These are phyloP conservation scores for Andrena haemorrhoa DNA, from an alignment of 2,888 invertebrate species.

Conservation along the genomic window DNA sequence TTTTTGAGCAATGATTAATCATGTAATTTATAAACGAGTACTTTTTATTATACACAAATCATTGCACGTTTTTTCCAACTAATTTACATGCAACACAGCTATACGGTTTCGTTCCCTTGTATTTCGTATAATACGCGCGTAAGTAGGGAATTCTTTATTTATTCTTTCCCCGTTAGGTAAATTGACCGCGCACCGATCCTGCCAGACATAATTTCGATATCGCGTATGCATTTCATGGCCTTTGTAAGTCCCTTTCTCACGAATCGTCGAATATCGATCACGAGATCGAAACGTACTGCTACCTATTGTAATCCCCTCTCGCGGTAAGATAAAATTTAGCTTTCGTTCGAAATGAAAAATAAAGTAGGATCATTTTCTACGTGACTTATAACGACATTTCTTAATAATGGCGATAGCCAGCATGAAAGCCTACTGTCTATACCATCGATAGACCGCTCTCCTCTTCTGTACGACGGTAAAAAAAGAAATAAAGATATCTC, in stretches of 20 bases:
- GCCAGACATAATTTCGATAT: conserved; percentile 33
- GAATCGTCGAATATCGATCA: conserved; percentile 7
- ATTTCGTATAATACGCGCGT: conserved; percentile 7
- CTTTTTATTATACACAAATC: conserved; percentile 33
- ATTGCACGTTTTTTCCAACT: conserved; percentile 29
- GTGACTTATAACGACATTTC: conserved; percentile 15
- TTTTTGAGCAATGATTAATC: conserved; percentile 36
- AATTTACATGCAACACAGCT: conserved; percentile 33
- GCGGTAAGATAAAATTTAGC: conserved; percentile 1
- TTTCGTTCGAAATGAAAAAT: conserved; percentile 6
- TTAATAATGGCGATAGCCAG: conserved; percentile 20
- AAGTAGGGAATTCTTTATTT: conserved; percentile 30
- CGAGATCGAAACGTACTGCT: background rate
- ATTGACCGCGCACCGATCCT: background rate
- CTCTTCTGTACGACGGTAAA: conserved; percentile 33
- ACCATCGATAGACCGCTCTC: conserved; percentile 22
- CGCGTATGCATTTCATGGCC: conserved; percentile 19
- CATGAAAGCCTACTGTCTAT: conserved; percentile 27
- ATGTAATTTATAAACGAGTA: conserved; percentile 43
- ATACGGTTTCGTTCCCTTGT: conserved; percentile 16
- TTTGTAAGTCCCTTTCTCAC: conserved; percentile 4
- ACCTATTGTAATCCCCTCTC: background rate
- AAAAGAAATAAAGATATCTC: conserved; percentile 61
- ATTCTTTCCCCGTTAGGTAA: conserved; percentile 20
- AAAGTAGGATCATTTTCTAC: background rate